Evolutionary conservation across 2,888 invertebrate species (phyloP).

Genomic region (Marasmarcha lunaedactyla): DNA sequence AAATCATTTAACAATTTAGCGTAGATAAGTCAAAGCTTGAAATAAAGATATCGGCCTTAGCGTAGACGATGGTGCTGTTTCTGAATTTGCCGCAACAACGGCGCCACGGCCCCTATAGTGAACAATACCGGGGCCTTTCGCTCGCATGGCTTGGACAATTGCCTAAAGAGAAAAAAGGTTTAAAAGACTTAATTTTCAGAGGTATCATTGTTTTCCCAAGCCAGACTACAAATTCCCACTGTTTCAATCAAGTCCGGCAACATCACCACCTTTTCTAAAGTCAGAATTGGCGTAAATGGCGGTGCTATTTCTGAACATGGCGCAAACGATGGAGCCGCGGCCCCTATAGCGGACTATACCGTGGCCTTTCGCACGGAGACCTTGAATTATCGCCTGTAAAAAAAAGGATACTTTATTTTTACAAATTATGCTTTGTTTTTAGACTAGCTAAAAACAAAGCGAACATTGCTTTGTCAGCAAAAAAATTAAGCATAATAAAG

Average conservation of each 20-base stretch:
- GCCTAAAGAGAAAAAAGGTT: slow-evolving; percentile 53
- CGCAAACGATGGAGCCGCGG: slow-evolving; percentile 80
- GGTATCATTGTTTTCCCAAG: too few relatives aligned
- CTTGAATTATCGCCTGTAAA: slow-evolving; percentile 70
- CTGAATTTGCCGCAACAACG: slow-evolving; percentile 78
- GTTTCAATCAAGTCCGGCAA: slow-evolving; percentile 78
- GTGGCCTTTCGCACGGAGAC: slow-evolving; percentile 77
- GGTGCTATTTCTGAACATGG: slow-evolving; percentile 70
- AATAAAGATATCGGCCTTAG: slow-evolving; percentile 85
- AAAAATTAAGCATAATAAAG: too few relatives aligned
- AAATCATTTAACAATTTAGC: too few relatives aligned
- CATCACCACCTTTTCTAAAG: slow-evolving; percentile 84
- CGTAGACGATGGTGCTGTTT: slow-evolving; percentile 73
- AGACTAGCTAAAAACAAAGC: too few relatives aligned
- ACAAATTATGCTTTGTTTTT: too few relatives aligned
- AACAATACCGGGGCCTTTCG: slow-evolving; percentile 75
- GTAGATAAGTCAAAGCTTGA: too few relatives aligned
- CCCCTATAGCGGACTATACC: slow-evolving; percentile 70
- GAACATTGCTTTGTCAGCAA: too few relatives aligned
- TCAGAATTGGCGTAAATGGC: slow-evolving; percentile 83
- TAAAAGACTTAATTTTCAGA: too few relatives aligned
- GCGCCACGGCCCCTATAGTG: slow-evolving; percentile 77
- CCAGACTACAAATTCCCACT: too few relatives aligned
- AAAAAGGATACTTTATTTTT: background rate
- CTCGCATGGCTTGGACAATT: slow-evolving; percentile 72